Evolutionary conservation across 2,797 vertebrate species (phyloP), one percentile per base, ranked within the genome.

Genomic region (Takifugu rubripes): DNA sequence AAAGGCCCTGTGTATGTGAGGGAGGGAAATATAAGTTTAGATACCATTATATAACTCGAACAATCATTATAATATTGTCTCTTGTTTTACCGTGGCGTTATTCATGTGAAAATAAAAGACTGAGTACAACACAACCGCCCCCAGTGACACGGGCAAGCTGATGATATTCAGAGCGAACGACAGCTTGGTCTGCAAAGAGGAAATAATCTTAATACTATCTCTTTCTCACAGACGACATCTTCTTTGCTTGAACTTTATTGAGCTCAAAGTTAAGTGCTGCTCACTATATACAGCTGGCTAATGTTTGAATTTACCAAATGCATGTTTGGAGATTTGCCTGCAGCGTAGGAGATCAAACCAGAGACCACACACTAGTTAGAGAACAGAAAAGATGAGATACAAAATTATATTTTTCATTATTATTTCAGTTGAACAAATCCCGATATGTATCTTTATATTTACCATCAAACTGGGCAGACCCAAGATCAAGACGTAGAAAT

Each of bases 121-220:
- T 0, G 45, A 0, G 0, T 25, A 62, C 0, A 85, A 0, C 45
- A 0, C 0, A 42, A 86, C 1, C 5, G 61, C 69, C 0, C 0
- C 33, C 6, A 79, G 0, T 1, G 90, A 83, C 83, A 86, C 86
- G 66, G 88, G 79, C 55, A 91, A 72, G 56, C 87, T 65, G 16
- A 90, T 15, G 27, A 91, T 88, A 83, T 92, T 92, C 59, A 91
- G 48, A 2, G 78, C 67, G 55, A 92, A 89, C 0, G 90, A 90
- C 46, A 87, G 55, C 60, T 91, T 92, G 14, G 80, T 50, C 92
- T 93, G 72, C 17, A 66, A 56, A 27, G 14, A 43, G 7, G 14
- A 10, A 12, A 14, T 12, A 2, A 12, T 40, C 36, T 40, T 40
- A 10, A 40, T 14, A 5, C 36, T 12, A 14, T 2, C 36, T 40